Evolutionary conservation across 1,140 invertebrate genomes (phyloP).

Genomic region (Agrypnia vestita): DNA sequence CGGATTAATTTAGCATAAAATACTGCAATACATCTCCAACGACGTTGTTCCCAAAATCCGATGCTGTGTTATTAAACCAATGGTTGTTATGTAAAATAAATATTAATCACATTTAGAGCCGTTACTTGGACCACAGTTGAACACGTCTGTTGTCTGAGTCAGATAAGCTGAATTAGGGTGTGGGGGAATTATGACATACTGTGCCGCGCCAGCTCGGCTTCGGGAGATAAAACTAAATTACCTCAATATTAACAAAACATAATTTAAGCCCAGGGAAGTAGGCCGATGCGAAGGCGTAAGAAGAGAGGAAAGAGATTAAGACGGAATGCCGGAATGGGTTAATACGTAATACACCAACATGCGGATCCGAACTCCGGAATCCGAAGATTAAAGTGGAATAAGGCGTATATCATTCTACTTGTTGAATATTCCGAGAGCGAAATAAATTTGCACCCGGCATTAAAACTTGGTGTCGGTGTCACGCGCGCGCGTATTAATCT

Average conservation of each 20-base stretch:
- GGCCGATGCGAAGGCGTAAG: slow-evolving; percentile 27
- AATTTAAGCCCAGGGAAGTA: slow-evolving; percentile 25
- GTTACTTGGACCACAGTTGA: slow-evolving; percentile 7
- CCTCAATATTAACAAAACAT: slow-evolving; percentile 36
- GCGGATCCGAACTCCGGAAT: not conserved
- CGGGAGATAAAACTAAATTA: slow-evolving; percentile 34
- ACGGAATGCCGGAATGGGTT: slow-evolving; percentile 13
- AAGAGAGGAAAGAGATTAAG: slow-evolving; percentile 40
- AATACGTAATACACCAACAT: not conserved
- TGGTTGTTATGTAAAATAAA: not conserved
- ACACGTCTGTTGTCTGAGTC: not conserved
- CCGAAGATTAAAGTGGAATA: not conserved
- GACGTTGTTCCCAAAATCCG: not conserved
- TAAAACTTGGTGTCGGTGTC: slow-evolving; percentile 4
- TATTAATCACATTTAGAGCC: slow-evolving; percentile 38
- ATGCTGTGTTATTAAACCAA: not conserved
- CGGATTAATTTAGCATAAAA: slow-evolving; percentile 20
- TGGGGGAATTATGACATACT: slow-evolving; percentile 39
- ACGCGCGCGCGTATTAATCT: slow-evolving; percentile 14
- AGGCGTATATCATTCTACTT: slow-evolving; percentile 15
- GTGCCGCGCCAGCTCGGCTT: not conserved
- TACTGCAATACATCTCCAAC: not conserved
- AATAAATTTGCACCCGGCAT: not conserved
- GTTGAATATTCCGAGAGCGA: slow-evolving; percentile 32
- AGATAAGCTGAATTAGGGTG: slow-evolving; percentile 43